Evolutionary conservation across 2,113 vertebrate species (phyloP).

Genomic region (Aldabrachelys gigantea): DNA sequence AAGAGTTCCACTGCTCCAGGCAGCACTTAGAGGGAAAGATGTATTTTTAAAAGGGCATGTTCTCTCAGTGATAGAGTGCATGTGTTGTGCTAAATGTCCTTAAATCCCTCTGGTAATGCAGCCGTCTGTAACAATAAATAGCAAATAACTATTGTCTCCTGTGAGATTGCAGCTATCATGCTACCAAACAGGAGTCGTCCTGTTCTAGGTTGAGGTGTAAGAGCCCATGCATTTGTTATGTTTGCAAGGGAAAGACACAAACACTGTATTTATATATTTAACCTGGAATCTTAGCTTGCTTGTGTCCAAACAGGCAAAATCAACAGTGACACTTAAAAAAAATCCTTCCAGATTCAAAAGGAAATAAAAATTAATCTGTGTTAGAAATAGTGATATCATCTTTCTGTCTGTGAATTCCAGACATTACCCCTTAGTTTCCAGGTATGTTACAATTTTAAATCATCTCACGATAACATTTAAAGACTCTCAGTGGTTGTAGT

Average conservation of each 20-base stretch:
- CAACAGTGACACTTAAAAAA: not conserved
- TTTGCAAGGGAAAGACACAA: not conserved
- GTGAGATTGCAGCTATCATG: conserved; percentile 41
- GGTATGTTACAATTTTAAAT: not conserved
- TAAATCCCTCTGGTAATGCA: conserved; percentile 55
- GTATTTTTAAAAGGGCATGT: conserved; percentile 60
- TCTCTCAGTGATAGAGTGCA: conserved; percentile 37
- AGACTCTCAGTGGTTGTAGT: not conserved
- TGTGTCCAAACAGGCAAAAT: not conserved
- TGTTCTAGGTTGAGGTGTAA: conserved; percentile 19
- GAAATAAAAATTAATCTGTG: not conserved
- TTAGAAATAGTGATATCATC: not conserved
- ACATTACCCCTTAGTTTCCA: not conserved
- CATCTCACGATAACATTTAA: rapidly evolving
- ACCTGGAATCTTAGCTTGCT: not conserved
- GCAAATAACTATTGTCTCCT: conserved; percentile 50
- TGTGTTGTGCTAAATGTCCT: conserved; percentile 59
- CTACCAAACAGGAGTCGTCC: conserved; percentile 26
- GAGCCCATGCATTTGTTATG: not conserved
- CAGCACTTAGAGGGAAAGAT: conserved; percentile 35
- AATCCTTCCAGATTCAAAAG: not conserved
- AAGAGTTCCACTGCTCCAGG: conserved; percentile 48
- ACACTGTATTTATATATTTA: not conserved
- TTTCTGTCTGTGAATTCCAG: not conserved
- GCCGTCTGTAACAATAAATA: conserved; percentile 62